A percentile compares a stretch with the other conserved stretches of the same genome.
Evolutionary conservation across 2,888 invertebrate species (phyloP).

Genomic region (Cryptocephalus moraei): DNA sequence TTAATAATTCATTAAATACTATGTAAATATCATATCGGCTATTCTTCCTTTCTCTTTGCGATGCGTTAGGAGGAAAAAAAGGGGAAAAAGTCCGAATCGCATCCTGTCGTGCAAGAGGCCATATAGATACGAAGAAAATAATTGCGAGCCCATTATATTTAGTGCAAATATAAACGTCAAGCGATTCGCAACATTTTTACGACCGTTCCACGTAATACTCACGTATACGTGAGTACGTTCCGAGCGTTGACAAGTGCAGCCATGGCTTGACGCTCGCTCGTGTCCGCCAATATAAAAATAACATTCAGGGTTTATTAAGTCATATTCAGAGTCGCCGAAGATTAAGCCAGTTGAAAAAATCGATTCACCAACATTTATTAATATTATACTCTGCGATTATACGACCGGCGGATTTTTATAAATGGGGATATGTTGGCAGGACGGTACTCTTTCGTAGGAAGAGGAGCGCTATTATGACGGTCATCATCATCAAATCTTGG

Average conservation of each 20-base stretch:
- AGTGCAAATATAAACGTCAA: conserved; percentile 22
- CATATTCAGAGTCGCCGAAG: conserved; percentile 24
- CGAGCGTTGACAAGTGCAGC: conserved; percentile 25
- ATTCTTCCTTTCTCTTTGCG: too few relatives aligned
- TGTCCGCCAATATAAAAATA: conserved; percentile 24
- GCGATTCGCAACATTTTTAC: conserved; percentile 16
- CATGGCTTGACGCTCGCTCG: conserved; percentile 11
- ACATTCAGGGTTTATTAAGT: conserved; percentile 29
- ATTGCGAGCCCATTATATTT: conserved; percentile 18
- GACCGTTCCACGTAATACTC: conserved; percentile 9
- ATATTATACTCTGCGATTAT: conserved; percentile 28
- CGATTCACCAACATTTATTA: conserved; percentile 22
- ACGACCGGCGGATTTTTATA: conserved; percentile 11
- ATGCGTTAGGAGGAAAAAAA: too few relatives aligned
- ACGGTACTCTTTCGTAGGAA: too few relatives aligned
- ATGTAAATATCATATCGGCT: too few relatives aligned
- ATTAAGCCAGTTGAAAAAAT: conserved; percentile 7
- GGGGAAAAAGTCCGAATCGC: not conserved
- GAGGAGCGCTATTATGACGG: too few relatives aligned
- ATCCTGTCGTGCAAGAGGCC: conserved; percentile 20
- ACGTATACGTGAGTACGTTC: conserved; percentile 19
- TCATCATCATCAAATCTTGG: too few relatives aligned
- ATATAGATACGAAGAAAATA: conserved; percentile 18
- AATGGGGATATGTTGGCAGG: too few relatives aligned
- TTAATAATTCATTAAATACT: too few relatives aligned